phyloP scores from a whole-genome alignment of 2,888 invertebrate species.

The Pristionchus maxplancki region DNA sequence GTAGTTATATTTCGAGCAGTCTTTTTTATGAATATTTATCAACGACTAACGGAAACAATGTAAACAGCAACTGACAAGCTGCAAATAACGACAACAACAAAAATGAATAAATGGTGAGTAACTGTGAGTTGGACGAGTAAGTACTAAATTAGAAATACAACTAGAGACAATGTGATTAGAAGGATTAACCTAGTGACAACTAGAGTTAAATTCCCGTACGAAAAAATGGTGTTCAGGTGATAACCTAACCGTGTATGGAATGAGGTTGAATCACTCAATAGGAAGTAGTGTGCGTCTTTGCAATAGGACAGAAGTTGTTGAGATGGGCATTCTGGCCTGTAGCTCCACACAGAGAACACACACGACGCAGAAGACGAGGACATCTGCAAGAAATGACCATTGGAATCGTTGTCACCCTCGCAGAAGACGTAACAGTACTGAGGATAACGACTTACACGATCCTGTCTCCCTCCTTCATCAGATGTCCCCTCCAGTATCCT shows the following conservation, averaged over 20 bases:
- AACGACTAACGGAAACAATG: neutral
- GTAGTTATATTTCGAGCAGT: neutral
- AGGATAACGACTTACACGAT: neutral
- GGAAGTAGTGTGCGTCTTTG: constrained; percentile 23
- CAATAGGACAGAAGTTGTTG: constrained; percentile 27
- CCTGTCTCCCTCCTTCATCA: constrained; percentile 23
- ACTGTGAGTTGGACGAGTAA: neutral
- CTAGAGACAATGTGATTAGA: constrained; percentile 34
- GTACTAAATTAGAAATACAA: constrained; percentile 2
- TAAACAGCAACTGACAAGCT: constrained; percentile 2
- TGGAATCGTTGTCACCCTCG: neutral
- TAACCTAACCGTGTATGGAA: neutral
- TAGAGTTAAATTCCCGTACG: neutral
- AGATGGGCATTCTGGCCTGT: constrained; percentile 38
- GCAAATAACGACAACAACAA: neutral
- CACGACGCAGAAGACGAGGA: constrained; percentile 41
- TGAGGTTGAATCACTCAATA: constrained; percentile 6
- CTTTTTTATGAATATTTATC: neutral
- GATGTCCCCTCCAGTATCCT: constrained; percentile 41
- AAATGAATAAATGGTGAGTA: neutral
- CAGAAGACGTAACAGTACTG: neutral
- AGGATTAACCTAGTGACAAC: neutral
- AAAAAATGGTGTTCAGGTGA: neutral
- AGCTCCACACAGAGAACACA: constrained; percentile 39
- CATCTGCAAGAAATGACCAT: neutral